Percentiles rank a stretch among this genome's conserved stretches.
phyloP scores from a whole-genome alignment of 2,888 invertebrate species.

The Apodemia mormo region DNA sequence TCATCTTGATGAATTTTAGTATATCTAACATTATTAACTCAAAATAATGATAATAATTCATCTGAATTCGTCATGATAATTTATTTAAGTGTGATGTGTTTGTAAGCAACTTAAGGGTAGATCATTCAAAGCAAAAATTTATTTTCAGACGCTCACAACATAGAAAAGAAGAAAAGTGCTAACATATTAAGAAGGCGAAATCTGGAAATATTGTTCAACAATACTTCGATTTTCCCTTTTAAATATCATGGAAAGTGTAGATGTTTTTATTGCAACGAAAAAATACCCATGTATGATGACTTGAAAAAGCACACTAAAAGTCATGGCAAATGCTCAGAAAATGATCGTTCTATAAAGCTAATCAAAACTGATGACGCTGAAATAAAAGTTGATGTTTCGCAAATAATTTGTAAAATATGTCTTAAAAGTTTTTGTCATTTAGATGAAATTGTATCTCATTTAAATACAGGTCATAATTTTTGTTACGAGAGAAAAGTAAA shows the following conservation, averaged over 20 bases:
- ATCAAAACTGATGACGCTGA: slow-evolving; percentile 57
- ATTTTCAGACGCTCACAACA: slow-evolving; percentile 47
- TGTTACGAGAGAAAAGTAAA: slow-evolving; percentile 50
- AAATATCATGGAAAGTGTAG: slow-evolving; percentile 67
- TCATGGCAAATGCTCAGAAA: slow-evolving; percentile 54
- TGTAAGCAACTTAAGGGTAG: background rate
- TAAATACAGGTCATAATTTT: slow-evolving; percentile 52
- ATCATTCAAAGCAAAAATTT: slow-evolving; percentile 42
- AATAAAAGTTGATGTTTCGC: slow-evolving; percentile 66
- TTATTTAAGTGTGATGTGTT: background rate
- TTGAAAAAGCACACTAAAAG: slow-evolving; percentile 55
- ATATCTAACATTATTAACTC: no score
- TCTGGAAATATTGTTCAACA: slow-evolving; percentile 65
- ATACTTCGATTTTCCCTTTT: slow-evolving; percentile 66
- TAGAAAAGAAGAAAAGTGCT: slow-evolving; percentile 47
- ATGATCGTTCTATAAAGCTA: slow-evolving; percentile 53
- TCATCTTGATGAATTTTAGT: no score
- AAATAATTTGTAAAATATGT: slow-evolving; percentile 58
- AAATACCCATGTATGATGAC: slow-evolving; percentile 45
- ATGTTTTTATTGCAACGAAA: slow-evolving; percentile 67
- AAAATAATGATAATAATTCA: background rate
- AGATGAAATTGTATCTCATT: slow-evolving; percentile 50
- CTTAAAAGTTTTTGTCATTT: slow-evolving; percentile 42
- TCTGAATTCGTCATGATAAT: background rate
- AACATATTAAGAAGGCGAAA: slow-evolving; percentile 52